A percentile compares a stretch with the other conserved stretches of the same genome.
phyloP scores from a whole-genome alignment of 2,113 vertebrate species.

The Eretmochelys imbricata region DNA sequence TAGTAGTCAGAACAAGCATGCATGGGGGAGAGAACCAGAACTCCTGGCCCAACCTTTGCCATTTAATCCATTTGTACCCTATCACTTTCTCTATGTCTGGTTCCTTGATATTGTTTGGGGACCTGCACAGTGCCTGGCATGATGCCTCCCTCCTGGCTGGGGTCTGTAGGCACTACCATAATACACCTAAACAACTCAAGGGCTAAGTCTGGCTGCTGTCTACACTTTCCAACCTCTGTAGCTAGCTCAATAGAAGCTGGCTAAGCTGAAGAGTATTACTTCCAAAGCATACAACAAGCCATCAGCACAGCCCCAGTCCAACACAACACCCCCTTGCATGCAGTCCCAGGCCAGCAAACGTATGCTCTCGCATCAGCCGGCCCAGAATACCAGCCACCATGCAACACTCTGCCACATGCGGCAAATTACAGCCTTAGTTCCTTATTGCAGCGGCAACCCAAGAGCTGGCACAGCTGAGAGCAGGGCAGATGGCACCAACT shows the following conservation, averaged over 20 bases:
- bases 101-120: background rate
- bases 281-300: background rate
- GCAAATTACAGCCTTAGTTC: background rate
- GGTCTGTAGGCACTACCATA: background rate
- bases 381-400: background rate
- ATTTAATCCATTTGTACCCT: background rate
- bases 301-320: background rate
- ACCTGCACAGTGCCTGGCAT: background rate
- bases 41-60: background rate
- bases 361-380: background rate
- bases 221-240: background rate
- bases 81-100: background rate
- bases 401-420: background rate
- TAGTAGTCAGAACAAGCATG: background rate
- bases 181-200: background rate
- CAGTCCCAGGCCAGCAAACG: background rate
- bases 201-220: background rate
- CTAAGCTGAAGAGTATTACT: background rate
- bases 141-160: background rate
- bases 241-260: background rate
- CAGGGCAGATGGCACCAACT: background rate
- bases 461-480: background rate
- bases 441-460: background rate
- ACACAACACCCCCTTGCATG: no score
- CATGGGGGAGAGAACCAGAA: background rate